Percentiles rank a stretch among this genome's conserved stretches.
Conservation (phyloP, 2,113 vertebrate species). For the Stegastes partitus region DNA sequence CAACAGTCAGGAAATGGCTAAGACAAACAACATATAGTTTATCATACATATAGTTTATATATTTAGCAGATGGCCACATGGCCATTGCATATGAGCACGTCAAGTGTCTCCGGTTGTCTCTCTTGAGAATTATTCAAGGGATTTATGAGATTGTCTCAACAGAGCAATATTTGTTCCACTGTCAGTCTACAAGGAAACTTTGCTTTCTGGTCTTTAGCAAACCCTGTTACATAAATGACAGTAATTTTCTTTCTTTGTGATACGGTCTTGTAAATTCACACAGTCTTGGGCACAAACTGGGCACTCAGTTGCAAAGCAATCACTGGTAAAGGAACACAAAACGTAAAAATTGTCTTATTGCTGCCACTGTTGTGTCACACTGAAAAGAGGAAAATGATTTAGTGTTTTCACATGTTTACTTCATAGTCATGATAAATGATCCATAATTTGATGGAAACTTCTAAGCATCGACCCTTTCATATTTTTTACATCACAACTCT, state of each 20-base stretch:
- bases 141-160: conserved; percentile 11
- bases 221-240: neutral
- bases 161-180: conserved; percentile 26
- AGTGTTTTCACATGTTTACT: neutral
- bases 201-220: conserved; percentile 7
- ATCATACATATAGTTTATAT: too few relatives aligned
- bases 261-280: neutral
- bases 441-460: too few relatives aligned
- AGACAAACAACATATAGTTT: conserved; percentile 50
- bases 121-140: conserved; percentile 25
- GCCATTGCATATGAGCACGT: conserved; percentile 36
- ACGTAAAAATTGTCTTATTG: too few relatives aligned
- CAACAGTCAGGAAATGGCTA: conserved; percentile 35
- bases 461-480: too few relatives aligned
- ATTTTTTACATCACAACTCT: neutral
- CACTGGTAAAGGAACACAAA: neutral
- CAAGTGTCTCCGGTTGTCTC: conserved; percentile 21
- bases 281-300: neutral
- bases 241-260: neutral
- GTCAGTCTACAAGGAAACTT: neutral
- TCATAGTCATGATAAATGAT: neutral
- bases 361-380: neutral
- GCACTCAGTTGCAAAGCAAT: neutral
- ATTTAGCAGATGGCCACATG: conserved; percentile 39
- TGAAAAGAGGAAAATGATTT: neutral